These are phyloP conservation scores for Cichladusa arquata DNA, from an alignment of 2,113 vertebrate species.

Conservation along the genomic window DNA sequence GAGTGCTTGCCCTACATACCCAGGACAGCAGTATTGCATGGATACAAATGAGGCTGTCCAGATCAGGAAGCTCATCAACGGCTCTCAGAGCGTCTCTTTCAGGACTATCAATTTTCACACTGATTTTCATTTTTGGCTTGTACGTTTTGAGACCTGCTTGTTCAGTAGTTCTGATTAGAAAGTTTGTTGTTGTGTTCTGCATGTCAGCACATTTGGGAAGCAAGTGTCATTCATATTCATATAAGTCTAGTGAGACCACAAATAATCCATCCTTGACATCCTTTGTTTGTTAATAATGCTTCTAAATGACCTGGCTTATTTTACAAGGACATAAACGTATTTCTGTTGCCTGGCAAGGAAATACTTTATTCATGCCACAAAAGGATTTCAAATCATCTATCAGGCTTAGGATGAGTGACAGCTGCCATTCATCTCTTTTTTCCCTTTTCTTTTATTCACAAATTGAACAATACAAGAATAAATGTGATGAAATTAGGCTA, in stretches of 20 bases:
- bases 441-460: neutral
- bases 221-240: neutral
- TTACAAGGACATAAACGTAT: neutral
- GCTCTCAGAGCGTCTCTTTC: neutral
- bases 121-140: neutral
- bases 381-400: neutral
- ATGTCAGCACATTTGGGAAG: neutral
- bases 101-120: neutral
- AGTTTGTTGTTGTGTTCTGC: neutral
- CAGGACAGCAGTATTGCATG: neutral
- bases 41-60: neutral
- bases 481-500: neutral
- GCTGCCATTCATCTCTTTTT: neutral
- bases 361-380: neutral
- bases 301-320: neutral
- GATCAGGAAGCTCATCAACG: neutral
- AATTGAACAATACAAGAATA: neutral
- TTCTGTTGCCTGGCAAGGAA: neutral
- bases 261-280: neutral
- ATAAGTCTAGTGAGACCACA: neutral
- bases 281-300: neutral
- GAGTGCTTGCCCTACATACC: neutral
- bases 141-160: neutral
- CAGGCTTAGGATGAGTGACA: neutral
- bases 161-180: neutral